Conservation (phyloP, 2,888 invertebrate genomes). For the Andrena chrysosceles region DNA sequence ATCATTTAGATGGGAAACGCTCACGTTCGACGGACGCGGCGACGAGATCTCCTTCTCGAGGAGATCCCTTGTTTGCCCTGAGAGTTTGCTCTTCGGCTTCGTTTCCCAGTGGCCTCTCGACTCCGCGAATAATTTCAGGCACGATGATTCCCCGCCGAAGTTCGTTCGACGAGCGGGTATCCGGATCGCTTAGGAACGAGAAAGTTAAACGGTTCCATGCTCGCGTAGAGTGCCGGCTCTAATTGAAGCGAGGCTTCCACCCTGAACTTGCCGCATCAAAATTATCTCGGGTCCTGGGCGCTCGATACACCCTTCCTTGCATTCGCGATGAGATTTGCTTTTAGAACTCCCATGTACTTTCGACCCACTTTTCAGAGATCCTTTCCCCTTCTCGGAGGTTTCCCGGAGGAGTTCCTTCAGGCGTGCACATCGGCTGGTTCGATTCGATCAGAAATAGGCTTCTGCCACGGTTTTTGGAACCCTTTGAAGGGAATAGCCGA, state of each 20-base stretch:
- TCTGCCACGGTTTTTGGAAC: too few species aligned
- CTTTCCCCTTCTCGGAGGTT: background rate
- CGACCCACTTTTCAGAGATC: slow-evolving; percentile 5
- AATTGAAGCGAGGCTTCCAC: slow-evolving; percentile 15
- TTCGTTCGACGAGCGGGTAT: background rate
- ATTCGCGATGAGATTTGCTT: slow-evolving; percentile 8
- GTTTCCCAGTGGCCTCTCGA: background rate
- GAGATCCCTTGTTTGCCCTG: background rate
- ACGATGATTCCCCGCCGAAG: background rate
- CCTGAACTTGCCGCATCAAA: background rate
- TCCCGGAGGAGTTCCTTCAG: background rate
- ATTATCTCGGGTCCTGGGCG: slow-evolving; percentile 10
- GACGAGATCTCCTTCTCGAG: background rate
- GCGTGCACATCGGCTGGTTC: too few species aligned
- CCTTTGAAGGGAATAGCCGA: background rate
- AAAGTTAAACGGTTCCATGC: slow-evolving; percentile 10
- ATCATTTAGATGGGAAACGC: background rate
- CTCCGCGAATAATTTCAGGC: slow-evolving; percentile 6
- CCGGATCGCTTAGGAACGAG: background rate
- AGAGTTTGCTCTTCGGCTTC: background rate
- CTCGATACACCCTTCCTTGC: slow-evolving; percentile 13
- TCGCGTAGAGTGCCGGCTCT: background rate
- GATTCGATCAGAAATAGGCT: too few species aligned
- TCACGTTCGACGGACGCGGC: background rate
- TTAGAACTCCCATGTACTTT: background rate